Conservation (phyloP, 1,140 invertebrate genomes). For the Pissodes strobi region DNA sequence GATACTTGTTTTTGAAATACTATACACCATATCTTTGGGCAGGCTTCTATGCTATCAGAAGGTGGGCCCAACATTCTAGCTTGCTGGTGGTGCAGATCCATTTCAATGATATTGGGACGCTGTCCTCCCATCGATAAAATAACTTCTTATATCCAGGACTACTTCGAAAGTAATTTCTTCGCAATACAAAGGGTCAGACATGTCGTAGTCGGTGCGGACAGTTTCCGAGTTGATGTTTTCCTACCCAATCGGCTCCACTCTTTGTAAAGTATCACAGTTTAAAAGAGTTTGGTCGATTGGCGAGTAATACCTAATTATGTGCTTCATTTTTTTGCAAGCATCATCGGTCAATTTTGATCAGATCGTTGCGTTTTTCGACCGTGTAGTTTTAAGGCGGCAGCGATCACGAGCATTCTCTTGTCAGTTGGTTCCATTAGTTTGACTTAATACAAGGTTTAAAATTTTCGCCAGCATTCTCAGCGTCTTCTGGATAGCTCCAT, state of each 20-base stretch:
- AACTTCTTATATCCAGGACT: slow-evolving; percentile 98
- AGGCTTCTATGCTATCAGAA: slow-evolving; percentile 96
- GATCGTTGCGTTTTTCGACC: slow-evolving; percentile 81
- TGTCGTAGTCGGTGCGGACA: slow-evolving; percentile 99
- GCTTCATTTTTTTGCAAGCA: slow-evolving; percentile 94
- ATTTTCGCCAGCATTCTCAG: slow-evolving; percentile 97
- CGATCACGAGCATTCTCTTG: slow-evolving; percentile 94
- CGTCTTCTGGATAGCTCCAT: slow-evolving; percentile 99
- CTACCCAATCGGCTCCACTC: slow-evolving; percentile 84
- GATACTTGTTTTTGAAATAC: no score
- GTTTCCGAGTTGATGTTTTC: slow-evolving; percentile 99
- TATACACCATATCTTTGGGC: no score
- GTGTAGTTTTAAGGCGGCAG: slow-evolving; percentile 87
- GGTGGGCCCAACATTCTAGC: slow-evolving; percentile 82
- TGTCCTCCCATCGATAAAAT: slow-evolving; percentile 99
- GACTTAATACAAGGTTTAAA: slow-evolving; percentile 84
- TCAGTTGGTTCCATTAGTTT: slow-evolving; percentile 94
- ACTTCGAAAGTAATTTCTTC: slow-evolving; percentile 99
- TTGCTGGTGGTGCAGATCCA: slow-evolving; percentile 89
- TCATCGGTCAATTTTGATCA: slow-evolving; percentile 98
- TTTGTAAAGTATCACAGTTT: slow-evolving; percentile 66
- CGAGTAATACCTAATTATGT: slow-evolving; percentile 80
- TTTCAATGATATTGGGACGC: slow-evolving; percentile 98
- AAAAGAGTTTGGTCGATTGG: slow-evolving; percentile 63
- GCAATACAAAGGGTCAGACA: slow-evolving; percentile 98